Evolutionary conservation across 1,140 invertebrate genomes (phyloP).

Genomic region (Dinoponera quadriceps): DNA sequence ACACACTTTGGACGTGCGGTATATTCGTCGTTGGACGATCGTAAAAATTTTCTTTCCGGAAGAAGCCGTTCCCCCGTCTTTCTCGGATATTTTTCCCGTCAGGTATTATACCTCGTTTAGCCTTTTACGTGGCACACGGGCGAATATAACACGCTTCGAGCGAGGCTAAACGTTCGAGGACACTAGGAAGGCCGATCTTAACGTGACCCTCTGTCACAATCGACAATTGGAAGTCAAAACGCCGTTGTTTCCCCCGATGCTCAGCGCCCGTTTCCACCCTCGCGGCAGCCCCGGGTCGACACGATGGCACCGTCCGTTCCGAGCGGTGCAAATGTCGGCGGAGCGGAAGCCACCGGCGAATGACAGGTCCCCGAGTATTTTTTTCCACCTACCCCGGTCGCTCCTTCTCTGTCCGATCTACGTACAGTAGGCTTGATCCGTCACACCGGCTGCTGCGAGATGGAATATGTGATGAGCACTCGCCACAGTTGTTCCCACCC

Average conservation of each 20-base stretch:
- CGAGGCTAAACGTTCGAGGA: neutral
- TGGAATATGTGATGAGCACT: constrained; percentile 76
- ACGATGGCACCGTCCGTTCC: constrained; percentile 8
- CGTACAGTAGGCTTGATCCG: constrained; percentile 54
- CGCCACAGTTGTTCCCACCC: constrained; percentile 31
- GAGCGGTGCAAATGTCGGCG: constrained; percentile 27
- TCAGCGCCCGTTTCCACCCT: constrained; percentile 37
- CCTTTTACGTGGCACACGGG: no score
- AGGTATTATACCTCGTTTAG: no score
- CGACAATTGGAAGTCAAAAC: constrained; percentile 29
- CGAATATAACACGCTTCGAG: neutral
- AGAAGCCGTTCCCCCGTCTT: no score
- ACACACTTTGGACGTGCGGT: no score
- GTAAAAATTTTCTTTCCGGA: no score
- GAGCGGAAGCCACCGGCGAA: constrained; percentile 58
- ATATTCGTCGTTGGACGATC: no score
- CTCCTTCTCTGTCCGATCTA: constrained; percentile 22
- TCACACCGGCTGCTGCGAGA: constrained; percentile 70
- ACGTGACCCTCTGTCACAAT: constrained; percentile 6
- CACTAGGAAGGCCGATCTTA: constrained; percentile 15
- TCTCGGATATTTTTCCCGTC: no score
- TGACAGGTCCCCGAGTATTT: constrained; percentile 51
- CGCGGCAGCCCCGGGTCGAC: constrained; percentile 9
- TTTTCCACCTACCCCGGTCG: constrained; percentile 29
- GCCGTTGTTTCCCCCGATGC: constrained; percentile 25